phyloP scores from a whole-genome alignment of 2,888 invertebrate genomes.

The Geotrupes spiniger region DNA sequence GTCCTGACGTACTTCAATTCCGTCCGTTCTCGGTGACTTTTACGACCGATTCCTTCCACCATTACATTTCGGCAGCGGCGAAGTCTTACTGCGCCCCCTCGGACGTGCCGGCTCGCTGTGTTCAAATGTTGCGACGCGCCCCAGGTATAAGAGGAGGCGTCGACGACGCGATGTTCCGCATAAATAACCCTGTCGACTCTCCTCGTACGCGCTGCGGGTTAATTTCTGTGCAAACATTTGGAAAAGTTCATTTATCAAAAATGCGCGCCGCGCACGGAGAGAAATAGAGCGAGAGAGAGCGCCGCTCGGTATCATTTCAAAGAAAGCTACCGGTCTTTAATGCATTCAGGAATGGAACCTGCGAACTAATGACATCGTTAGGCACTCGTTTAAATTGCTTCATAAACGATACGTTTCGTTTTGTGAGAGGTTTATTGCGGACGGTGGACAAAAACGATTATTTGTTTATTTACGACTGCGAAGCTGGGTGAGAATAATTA shows the following conservation, averaged over 20 bases:
- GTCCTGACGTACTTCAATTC: constrained; percentile 33
- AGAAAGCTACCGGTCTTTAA: constrained; percentile 29
- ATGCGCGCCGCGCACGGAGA: neutral
- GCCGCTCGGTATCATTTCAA: constrained; percentile 21
- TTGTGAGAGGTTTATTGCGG: too few relatives aligned
- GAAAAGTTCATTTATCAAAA: constrained; percentile 35
- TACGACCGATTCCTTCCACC: constrained; percentile 32
- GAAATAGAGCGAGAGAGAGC: too few relatives aligned
- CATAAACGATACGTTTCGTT: too few relatives aligned
- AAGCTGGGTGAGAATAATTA: too few relatives aligned
- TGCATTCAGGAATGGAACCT: constrained; percentile 6
- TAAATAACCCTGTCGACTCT: constrained; percentile 42
- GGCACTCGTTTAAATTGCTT: constrained; percentile 1
- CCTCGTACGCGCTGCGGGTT: constrained; percentile 37
- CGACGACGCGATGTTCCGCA: constrained; percentile 40
- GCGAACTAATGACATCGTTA: constrained; percentile 10
- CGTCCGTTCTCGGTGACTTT: constrained; percentile 40
- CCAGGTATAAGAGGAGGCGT: constrained; percentile 34
- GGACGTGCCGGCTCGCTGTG: constrained; percentile 13
- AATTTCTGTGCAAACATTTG: constrained; percentile 43
- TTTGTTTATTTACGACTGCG: too few relatives aligned
- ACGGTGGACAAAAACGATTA: too few relatives aligned
- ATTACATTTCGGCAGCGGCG: constrained; percentile 25
- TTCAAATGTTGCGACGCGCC: constrained; percentile 25
- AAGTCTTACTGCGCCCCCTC: too few relatives aligned